phyloP scores from a whole-genome alignment of 1,140 invertebrate genomes.

The Laupala kohalensis region DNA sequence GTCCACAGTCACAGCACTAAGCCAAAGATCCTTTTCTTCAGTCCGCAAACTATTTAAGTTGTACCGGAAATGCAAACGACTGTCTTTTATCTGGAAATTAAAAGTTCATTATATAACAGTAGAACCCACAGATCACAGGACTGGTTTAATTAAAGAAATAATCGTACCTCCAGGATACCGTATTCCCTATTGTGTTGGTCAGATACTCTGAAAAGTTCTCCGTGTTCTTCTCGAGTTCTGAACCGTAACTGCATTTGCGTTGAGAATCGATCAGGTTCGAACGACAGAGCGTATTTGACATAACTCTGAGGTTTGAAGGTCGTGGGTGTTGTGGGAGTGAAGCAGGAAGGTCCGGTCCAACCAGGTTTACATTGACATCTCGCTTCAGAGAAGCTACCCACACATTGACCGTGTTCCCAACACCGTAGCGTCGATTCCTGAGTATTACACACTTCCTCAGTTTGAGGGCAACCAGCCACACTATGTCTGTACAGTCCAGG shows the following conservation, averaged over 20 bases:
- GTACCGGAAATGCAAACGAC: slow-evolving; percentile 77
- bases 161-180: slow-evolving; percentile 71
- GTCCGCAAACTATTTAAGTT: slow-evolving; percentile 83
- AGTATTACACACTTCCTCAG: slow-evolving; percentile 74
- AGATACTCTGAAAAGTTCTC: slow-evolving; percentile 81
- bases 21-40: slow-evolving; percentile 79
- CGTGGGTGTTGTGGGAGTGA: slow-evolving; percentile 66
- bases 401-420: slow-evolving; percentile 84
- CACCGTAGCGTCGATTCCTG: slow-evolving; percentile 68
- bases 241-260: slow-evolving; percentile 87
- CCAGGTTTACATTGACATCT: slow-evolving; percentile 86
- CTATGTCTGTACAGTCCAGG: slow-evolving; percentile 73
- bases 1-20: slow-evolving; percentile 78
- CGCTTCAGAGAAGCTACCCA: slow-evolving; percentile 77
- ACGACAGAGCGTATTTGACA: slow-evolving; percentile 88
- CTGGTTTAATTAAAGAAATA: slow-evolving; percentile 15
- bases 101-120: not conserved
- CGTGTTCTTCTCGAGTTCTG: slow-evolving; percentile 80
- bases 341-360: slow-evolving; percentile 77
- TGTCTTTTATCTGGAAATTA: slow-evolving; percentile 60
- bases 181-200: slow-evolving; percentile 92
- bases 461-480: slow-evolving; percentile 74
- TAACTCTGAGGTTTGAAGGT: slow-evolving; percentile 88
- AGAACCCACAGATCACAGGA: not conserved
- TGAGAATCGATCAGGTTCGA: slow-evolving; percentile 81